Percentiles rank a stretch among this genome's conserved stretches.
Evolutionary conservation across 2,113 vertebrate genomes (phyloP).

Genomic region (Tetrax tetrax): DNA sequence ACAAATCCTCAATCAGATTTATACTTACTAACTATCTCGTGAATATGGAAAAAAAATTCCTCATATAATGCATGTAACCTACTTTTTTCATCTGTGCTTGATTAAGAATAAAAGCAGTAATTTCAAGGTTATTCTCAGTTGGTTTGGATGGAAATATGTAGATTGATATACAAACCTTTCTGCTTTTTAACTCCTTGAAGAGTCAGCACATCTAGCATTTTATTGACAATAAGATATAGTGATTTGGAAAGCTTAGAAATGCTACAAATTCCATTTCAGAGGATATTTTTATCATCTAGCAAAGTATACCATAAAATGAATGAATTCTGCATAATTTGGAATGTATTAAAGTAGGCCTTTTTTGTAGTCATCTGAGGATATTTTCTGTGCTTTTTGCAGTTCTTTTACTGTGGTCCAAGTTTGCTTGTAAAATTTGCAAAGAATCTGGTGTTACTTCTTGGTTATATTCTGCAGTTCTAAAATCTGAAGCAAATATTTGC

Average conservation of each 20-base stretch:
- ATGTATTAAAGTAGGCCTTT: neutral
- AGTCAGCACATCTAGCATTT: neutral
- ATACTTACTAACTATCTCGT: neutral
- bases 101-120: neutral
- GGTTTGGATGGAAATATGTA: neutral
- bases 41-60: neutral
- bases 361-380: neutral
- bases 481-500: neutral
- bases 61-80: neutral
- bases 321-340: neutral
- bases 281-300: neutral
- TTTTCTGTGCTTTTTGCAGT: neutral
- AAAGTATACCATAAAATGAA: neutral
- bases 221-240: neutral
- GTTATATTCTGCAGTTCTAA: neutral
- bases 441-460: neutral
- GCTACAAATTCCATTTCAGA: neutral
- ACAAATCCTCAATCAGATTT: neutral
- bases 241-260: neutral
- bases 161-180: neutral
- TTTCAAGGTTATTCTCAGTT: neutral
- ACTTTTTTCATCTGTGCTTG: neutral
- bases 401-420: neutral
- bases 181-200: constrained; percentile 3
- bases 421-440: neutral